Evolutionary conservation across 2,888 invertebrate species (phyloP).

Genomic region (Trachelus iudaicus): DNA sequence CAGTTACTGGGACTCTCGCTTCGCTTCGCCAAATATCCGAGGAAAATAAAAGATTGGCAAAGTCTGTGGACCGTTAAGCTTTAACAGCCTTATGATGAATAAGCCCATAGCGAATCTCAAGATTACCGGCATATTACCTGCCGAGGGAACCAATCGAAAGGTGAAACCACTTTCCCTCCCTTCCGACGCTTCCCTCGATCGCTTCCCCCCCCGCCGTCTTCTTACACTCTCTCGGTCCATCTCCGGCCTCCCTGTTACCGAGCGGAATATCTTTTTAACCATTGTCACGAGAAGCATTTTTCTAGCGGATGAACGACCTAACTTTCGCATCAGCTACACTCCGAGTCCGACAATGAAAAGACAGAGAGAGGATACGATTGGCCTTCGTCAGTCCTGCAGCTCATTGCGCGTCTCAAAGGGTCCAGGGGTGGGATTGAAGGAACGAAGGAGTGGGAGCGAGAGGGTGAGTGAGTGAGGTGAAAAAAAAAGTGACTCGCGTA

Average conservation of each 20-base stretch:
- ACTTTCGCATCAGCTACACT: not conserved
- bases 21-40: conserved; percentile 17
- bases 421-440: not conserved
- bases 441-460: not conserved
- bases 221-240: not conserved
- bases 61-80: conserved; percentile 20
- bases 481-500: not conserved
- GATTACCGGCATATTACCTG: conserved; percentile 19
- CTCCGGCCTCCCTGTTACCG: not conserved
- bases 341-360: not conserved
- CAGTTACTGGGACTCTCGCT: conserved; percentile 1
- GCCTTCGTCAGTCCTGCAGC: not conserved
- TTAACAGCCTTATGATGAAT: conserved; percentile 22
- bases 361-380: not conserved
- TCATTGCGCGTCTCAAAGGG: not conserved
- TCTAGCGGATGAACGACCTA: not conserved
- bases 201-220: not conserved
- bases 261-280: not conserved
- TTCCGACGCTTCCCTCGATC: not conserved
- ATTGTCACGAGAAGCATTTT: not conserved
- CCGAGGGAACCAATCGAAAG: conserved; percentile 4
- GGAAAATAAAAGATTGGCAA: conserved; percentile 13
- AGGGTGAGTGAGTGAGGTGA: not conserved
- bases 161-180: not conserved
- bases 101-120: conserved; percentile 19